Evolutionary conservation across 2,113 vertebrate genomes (phyloP).

Genomic region (Eidolon helvum): DNA sequence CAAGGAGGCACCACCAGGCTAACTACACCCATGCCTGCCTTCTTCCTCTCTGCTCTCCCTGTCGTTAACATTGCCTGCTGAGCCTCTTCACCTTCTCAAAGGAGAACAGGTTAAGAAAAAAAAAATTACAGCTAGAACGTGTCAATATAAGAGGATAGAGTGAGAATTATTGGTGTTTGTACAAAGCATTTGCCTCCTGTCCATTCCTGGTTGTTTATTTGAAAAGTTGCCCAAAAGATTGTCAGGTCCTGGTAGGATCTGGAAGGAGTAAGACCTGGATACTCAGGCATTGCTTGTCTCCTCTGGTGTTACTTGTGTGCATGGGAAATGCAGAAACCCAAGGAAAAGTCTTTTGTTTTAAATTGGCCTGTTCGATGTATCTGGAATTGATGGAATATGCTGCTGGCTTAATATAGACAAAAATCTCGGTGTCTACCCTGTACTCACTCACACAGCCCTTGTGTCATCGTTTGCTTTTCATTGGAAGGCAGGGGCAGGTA

Average conservation of each 20-base stretch:
- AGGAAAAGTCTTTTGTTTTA: constrained; percentile 53
- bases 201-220: constrained; percentile 32
- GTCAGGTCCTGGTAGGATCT: constrained; percentile 34
- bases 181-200: constrained; percentile 41
- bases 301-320: neutral
- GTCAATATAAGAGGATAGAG: neutral
- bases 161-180: constrained; percentile 44
- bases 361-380: constrained; percentile 20
- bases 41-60: neutral
- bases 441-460: neutral
- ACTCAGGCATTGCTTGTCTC: neutral
- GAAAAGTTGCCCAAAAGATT: constrained; percentile 39
- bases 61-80: neutral
- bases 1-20: neutral
- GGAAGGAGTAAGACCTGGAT: constrained; percentile 9
- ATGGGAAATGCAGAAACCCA: constrained; percentile 28
- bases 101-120: neutral
- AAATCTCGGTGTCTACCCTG: neutral
- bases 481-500: neutral
- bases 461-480: neutral
- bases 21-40: neutral
- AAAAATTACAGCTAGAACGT: neutral
- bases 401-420: constrained; percentile 10
- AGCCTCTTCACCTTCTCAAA: neutral
- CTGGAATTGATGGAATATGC: constrained; percentile 8